Evolutionary conservation across 2,888 invertebrate genomes (phyloP).

Genomic region (Axea sp.): DNA sequence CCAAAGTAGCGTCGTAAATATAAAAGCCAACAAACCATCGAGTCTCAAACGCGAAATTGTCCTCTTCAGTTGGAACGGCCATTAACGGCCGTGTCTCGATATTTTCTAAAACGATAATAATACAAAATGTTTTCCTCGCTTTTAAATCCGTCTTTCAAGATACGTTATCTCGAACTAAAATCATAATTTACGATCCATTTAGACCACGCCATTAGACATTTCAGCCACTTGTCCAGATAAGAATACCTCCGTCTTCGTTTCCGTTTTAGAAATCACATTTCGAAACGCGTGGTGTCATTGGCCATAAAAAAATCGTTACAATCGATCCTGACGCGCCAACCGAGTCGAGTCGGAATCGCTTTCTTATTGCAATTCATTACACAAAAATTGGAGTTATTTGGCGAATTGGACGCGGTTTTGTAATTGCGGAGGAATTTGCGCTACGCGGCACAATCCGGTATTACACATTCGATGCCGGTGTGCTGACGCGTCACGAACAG

Average conservation of each 20-base stretch:
- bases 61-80: too few relatives aligned
- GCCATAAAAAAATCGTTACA: constrained; percentile 1
- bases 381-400: constrained; percentile 4
- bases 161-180: constrained; percentile 17
- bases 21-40: too few relatives aligned
- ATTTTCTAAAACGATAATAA: not conserved
- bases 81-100: not conserved
- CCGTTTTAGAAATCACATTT: constrained; percentile 1
- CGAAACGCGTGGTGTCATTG: constrained; percentile 12
- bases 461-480: constrained; percentile 25
- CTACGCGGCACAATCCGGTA: constrained; percentile 23
- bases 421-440: constrained; percentile 27
- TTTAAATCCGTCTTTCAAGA: constrained; percentile 1
- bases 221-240: constrained; percentile 9
- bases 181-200: constrained; percentile 27
- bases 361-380: not conserved
- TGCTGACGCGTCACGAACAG: constrained; percentile 39
- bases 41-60: too few relatives aligned
- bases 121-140: not conserved
- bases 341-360: not conserved
- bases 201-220: not conserved
- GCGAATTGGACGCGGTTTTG: constrained; percentile 31
- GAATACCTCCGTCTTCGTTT: constrained; percentile 1
- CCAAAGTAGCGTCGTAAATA: too few relatives aligned
- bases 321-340: not conserved